Evolutionary conservation across 2,888 invertebrate genomes (phyloP).

Genomic region (Orthosia gracilis): DNA sequence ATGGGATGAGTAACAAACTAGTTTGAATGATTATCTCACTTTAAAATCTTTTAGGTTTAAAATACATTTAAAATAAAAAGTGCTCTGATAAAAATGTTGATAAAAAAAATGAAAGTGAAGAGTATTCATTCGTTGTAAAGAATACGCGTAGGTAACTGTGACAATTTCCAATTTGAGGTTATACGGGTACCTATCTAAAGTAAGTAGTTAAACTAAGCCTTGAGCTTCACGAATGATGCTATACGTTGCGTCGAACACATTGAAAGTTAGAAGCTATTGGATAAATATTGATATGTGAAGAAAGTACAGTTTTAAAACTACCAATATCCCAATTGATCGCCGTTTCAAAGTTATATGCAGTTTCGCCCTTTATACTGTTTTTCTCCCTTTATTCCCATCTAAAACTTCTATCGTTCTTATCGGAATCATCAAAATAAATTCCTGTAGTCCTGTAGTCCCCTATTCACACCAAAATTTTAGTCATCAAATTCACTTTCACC

Average conservation of each 20-base stretch:
- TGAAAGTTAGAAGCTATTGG: not conserved
- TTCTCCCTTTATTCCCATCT: not conserved
- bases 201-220: not conserved
- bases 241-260: too few species aligned
- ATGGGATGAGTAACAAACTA: conserved; percentile 28
- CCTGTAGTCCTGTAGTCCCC: too few species aligned
- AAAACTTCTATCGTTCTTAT: not conserved
- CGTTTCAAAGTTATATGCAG: not conserved
- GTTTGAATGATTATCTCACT: conserved; percentile 34
- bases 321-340: not conserved
- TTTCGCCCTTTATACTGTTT: not conserved
- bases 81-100: conserved; percentile 22
- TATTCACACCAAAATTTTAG: conserved; percentile 41
- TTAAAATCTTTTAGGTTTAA: conserved; percentile 15
- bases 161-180: conserved; percentile 8
- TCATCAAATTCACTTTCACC: conserved; percentile 76
- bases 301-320: not conserved
- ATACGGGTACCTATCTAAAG: not conserved
- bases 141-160: conserved; percentile 34
- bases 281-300: not conserved
- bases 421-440: conserved; percentile 14
- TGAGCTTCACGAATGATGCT: not conserved
- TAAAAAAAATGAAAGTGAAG: conserved; percentile 52
- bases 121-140: conserved; percentile 26
- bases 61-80: conserved; percentile 31